phyloP scores from a whole-genome alignment of 2,113 vertebrate genomes.

The Tursiops truncatus region DNA sequence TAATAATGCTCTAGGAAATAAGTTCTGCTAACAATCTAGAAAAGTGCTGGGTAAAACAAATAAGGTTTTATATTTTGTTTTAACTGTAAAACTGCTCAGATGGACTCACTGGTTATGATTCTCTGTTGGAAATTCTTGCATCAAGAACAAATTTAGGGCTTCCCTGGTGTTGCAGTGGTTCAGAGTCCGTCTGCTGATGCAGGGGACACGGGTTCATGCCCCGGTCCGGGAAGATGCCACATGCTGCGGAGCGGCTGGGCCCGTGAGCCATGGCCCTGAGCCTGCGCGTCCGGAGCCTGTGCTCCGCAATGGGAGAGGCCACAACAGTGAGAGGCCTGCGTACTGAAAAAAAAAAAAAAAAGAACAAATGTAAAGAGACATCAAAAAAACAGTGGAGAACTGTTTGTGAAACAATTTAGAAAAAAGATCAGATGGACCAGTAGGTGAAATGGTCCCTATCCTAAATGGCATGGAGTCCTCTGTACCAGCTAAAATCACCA shows the following conservation, averaged over 20 bases:
- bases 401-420: background rate
- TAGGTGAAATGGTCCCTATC: background rate
- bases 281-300: accelerated
- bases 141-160: background rate
- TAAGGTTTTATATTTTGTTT: background rate
- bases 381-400: background rate
- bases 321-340: accelerated
- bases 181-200: too few relatives aligned
- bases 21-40: background rate
- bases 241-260: too few relatives aligned
- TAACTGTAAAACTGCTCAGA: background rate
- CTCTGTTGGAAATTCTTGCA: background rate
- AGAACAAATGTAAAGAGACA: background rate
- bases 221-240: too few relatives aligned
- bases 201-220: too few relatives aligned
- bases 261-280: too few relatives aligned
- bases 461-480: background rate
- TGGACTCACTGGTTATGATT: background rate
- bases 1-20: background rate
- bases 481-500: background rate
- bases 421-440: background rate
- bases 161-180: too few relatives aligned
- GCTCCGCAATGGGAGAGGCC: accelerated
- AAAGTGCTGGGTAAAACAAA: background rate
- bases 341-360: too few relatives aligned